Base-by-base conservation (phyloP, 2,113 vertebrate genomes). In the Mystacornis crossleyi region DNA sequence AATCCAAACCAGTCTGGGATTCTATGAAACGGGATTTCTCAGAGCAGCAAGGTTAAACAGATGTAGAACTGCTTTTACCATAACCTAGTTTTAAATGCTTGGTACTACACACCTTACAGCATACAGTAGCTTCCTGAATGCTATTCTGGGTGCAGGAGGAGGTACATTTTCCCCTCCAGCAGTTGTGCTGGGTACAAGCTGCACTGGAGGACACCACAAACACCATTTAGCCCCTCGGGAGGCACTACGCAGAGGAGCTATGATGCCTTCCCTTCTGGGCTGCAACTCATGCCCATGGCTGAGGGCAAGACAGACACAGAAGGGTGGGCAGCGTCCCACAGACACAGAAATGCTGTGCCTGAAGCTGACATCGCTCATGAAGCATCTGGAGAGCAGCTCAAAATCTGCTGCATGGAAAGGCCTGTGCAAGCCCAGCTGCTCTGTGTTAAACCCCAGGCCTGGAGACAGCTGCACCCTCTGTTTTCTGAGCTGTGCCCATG, bases 241-340 rank as follows among this genome's bases (percentile, higher is more conserved):
- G 67, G 25, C 38, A 5, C 26, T 1, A 1, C 0, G 2, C 34
- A 53, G 77, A 57, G 79, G 18, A 78, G 60, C 14, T 11, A 0
- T 1, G 47, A 13, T 54, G 33, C 47, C 9, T 79, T 23, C 48
- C 43, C n/a, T 81, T 40, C 60, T 21, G 19, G 28, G 18, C 61
- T 64, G 36, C 8, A 7, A 8, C 11, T 9, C 54, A 8, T 29
- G 55, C 14, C 6, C 0, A 9, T 36, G 75, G 28, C 79, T 55
- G 50, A 34, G 47, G 58, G 42, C 20, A 36, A 64, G 70, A 18
- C 5, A 25, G 43, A 36, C 50, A 25, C 54, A 28, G 58, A 45
- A 33, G 58, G 19, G 54, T 42, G 58, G 42, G 50, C 29, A 71
- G 65, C 9, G 36, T 36, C 54, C 50, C 48, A 15, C 33, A 16